These are phyloP conservation scores for Heteractis magnifica DNA, from an alignment of 92 coral and sea anemone genomes.

Conservation along the genomic window DNA sequence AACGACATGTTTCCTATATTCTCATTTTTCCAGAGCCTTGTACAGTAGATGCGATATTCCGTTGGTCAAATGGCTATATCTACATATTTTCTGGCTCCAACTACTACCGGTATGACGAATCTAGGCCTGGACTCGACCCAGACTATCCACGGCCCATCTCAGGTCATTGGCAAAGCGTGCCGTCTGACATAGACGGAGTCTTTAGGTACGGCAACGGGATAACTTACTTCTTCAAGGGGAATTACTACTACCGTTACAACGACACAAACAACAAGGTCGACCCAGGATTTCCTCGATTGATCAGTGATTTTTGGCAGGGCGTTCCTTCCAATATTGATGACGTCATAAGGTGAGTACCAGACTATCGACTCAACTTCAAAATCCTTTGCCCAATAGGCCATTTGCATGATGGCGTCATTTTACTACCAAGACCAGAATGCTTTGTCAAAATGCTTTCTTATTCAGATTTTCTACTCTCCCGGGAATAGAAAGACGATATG, in stretches of 20 bases:
- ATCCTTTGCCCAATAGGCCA: not conserved
- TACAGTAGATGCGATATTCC: slow-evolving; percentile 67
- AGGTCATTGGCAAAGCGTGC: slow-evolving; percentile 83
- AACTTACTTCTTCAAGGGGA: slow-evolving; percentile 90
- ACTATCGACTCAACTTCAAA: not conserved
- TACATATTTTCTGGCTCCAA: slow-evolving; percentile 81
- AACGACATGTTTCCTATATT: no score
- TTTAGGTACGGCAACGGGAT: slow-evolving; percentile 82
- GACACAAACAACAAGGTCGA: slow-evolving; percentile 70
- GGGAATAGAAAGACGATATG: no score
- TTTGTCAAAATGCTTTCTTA: no score
- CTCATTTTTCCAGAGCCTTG: slow-evolving; percentile 63
- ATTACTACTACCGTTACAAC: slow-evolving; percentile 76
- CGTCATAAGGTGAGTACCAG: slow-evolving; percentile 69
- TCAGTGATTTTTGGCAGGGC: slow-evolving; percentile 73
- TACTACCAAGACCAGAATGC: no score
- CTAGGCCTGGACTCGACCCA: slow-evolving; percentile 65
- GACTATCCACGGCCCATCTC: slow-evolving; percentile 76
- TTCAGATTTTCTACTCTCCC: no score
- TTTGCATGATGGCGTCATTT: no score
- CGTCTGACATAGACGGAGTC: slow-evolving; percentile 73
- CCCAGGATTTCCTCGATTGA: slow-evolving; percentile 72
- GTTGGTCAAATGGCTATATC: slow-evolving; percentile 79
- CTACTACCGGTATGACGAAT: slow-evolving; percentile 86
- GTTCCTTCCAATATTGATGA: slow-evolving; percentile 80